These are phyloP conservation scores for Teleopsis dalmanni DNA, from an alignment of 1,140 invertebrate genomes.

Conservation along the genomic window DNA sequence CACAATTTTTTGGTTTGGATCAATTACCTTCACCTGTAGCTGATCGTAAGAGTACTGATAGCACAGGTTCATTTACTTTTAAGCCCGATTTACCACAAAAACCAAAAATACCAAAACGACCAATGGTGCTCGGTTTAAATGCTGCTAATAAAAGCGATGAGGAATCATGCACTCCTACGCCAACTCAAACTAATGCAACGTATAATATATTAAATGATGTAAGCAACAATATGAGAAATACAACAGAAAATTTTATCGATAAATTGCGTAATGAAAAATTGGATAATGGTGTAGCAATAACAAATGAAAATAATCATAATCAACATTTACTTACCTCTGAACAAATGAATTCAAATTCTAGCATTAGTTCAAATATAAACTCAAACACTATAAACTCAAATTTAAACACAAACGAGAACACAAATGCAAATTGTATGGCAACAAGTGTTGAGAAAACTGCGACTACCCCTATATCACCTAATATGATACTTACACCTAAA, in stretches of 20 bases:
- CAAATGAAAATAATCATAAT: slow-evolving; percentile 3
- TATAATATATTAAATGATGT: neutral
- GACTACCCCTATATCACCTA: slow-evolving; percentile 37
- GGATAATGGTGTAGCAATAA: slow-evolving; percentile 17
- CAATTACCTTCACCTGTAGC: slow-evolving; percentile 36
- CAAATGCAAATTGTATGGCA: neutral
- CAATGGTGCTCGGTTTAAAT: slow-evolving; percentile 22
- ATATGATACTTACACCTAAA: slow-evolving; percentile 38
- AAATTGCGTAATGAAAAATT: slow-evolving; percentile 29
- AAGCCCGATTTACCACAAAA: slow-evolving; percentile 41
- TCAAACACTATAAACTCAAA: neutral
- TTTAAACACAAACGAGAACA: slow-evolving; percentile 10
- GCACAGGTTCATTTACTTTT: slow-evolving; percentile 29
- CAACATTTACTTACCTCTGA: slow-evolving; percentile 1
- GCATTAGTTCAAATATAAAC: slow-evolving; percentile 7
- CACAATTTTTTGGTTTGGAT: slow-evolving; percentile 38
- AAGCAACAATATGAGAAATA: slow-evolving; percentile 10
- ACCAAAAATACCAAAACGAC: slow-evolving; percentile 33
- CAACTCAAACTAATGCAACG: slow-evolving; percentile 22
- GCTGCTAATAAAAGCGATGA: slow-evolving; percentile 31
- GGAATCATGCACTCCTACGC: slow-evolving; percentile 31
- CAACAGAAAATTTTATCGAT: slow-evolving; percentile 33
- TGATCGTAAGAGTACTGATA: slow-evolving; percentile 35
- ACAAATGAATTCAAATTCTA: neutral
- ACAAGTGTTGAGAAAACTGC: slow-evolving; percentile 12